Percentiles rank a stretch among this genome's conserved stretches.
phyloP scores from a whole-genome alignment of 2,797 vertebrate genomes.

The Benthosema pterotum region DNA sequence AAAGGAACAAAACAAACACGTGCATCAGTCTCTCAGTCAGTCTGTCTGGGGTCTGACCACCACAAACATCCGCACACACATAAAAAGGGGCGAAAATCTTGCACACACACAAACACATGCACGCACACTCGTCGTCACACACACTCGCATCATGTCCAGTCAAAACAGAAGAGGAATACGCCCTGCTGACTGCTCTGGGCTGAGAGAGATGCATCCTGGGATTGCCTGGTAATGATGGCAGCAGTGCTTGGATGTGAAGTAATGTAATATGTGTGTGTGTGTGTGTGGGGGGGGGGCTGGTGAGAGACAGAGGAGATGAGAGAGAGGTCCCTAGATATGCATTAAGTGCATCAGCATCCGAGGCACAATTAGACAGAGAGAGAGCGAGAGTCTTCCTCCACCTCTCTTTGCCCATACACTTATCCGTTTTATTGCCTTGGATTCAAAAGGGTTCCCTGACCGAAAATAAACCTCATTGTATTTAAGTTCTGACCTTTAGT shows the following conservation, averaged over 20 bases:
- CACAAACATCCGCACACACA: slow-evolving; percentile 10
- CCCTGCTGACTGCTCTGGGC: slow-evolving; percentile 42
- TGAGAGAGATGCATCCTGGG: slow-evolving; percentile 70
- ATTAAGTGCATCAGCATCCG: slow-evolving; percentile 58
- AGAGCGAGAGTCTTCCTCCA: slow-evolving; percentile 17
- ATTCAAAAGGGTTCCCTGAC: slow-evolving; percentile 3
- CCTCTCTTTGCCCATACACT: background rate
- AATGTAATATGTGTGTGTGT: slow-evolving; percentile 20
- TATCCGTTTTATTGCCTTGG: background rate
- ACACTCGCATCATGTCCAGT: slow-evolving; percentile 4
- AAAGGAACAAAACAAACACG: background rate
- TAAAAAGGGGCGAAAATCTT: background rate
- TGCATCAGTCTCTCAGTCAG: background rate
- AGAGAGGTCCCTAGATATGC: slow-evolving; percentile 15
- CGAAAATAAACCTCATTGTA: background rate
- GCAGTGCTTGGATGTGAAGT: slow-evolving; percentile 22
- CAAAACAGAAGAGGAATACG: slow-evolving; percentile 57
- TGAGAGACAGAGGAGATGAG: slow-evolving; percentile 3
- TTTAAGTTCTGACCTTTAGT: background rate
- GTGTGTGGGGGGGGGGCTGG: no score
- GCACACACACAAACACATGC: slow-evolving; percentile 6
- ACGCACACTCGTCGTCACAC: slow-evolving; percentile 8
- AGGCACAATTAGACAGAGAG: slow-evolving; percentile 39
- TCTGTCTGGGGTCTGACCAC: background rate
- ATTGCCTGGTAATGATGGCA: slow-evolving; percentile 52